These are phyloP conservation scores for Clivina fossor DNA, from an alignment of 2,888 invertebrate genomes.

Conservation along the genomic window DNA sequence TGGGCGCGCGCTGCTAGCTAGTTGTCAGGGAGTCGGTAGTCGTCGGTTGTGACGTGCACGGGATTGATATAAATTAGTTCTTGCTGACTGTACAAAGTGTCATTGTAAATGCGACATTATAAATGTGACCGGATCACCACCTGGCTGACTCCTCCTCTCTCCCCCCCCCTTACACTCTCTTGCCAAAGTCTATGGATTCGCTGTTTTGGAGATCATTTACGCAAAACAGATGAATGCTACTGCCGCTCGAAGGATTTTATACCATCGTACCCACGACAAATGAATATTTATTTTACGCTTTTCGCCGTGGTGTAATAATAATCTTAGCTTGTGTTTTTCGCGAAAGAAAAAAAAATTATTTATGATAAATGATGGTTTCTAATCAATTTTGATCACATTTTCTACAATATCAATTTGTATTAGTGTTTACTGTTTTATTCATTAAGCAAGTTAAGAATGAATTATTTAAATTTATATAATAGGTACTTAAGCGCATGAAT, in stretches of 20 bases:
- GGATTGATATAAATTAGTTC: conserved; percentile 30
- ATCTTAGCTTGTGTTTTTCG: no score
- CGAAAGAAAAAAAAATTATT: no score
- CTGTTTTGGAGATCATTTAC: conserved; percentile 10
- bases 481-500: no score
- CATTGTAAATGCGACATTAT: conserved; percentile 27
- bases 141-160: conserved; percentile 16
- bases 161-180: background rate
- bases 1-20: background rate
- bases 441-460: conserved; percentile 1
- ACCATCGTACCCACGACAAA: no score
- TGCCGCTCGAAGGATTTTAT: background rate
- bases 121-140: conserved; percentile 29
- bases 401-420: no score
- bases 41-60: conserved; percentile 10
- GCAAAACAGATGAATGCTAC: conserved; percentile 6
- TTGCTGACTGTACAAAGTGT: conserved; percentile 27
- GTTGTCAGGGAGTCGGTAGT: conserved; percentile 21
- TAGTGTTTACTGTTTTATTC: no score
- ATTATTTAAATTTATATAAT: background rate
- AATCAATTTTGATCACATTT: no score
- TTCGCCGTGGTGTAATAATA: no score
- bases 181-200: background rate
- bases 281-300: no score
- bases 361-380: no score